A percentile compares a stretch with the other conserved stretches of the same genome.
phyloP scores from a whole-genome alignment of 2,888 invertebrate species.

The Cenopis cana region DNA sequence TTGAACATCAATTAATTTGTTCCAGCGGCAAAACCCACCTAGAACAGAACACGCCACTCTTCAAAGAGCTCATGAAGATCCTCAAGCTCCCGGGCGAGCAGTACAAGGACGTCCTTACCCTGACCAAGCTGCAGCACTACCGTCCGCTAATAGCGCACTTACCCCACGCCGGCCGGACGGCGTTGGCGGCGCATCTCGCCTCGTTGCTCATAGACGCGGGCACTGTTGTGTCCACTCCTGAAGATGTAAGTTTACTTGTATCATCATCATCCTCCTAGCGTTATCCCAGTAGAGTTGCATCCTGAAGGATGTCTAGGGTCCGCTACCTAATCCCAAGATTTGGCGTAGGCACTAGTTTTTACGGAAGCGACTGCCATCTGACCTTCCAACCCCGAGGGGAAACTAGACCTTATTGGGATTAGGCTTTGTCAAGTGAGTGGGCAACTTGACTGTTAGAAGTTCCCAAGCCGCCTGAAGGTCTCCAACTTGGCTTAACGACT shows the following conservation, averaged over 20 bases:
- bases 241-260: slow-evolving; percentile 70
- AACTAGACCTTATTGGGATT: no score
- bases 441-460: no score
- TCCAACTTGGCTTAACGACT: no score
- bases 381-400: no score
- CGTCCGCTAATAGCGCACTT: slow-evolving; percentile 93
- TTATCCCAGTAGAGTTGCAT: no score
- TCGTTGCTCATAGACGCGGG: slow-evolving; percentile 96
- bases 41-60: slow-evolving; percentile 92
- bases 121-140: slow-evolving; percentile 95
- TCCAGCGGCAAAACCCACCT: slow-evolving; percentile 84
- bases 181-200: slow-evolving; percentile 94
- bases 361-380: no score
- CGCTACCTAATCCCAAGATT: no score
- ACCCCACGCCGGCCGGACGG: slow-evolving; percentile 94
- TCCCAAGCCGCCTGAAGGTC: no score
- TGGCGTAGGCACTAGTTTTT: no score
- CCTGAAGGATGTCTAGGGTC: no score
- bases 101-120: slow-evolving; percentile 95
- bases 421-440: no score
- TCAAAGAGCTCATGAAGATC: slow-evolving; percentile 96
- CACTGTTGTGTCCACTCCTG: slow-evolving; percentile 93
- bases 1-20: background rate
- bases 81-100: slow-evolving; percentile 97
- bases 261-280: no score